Base-by-base conservation (phyloP, 2,113 vertebrate species). In the Podarcis cretensis region DNA sequence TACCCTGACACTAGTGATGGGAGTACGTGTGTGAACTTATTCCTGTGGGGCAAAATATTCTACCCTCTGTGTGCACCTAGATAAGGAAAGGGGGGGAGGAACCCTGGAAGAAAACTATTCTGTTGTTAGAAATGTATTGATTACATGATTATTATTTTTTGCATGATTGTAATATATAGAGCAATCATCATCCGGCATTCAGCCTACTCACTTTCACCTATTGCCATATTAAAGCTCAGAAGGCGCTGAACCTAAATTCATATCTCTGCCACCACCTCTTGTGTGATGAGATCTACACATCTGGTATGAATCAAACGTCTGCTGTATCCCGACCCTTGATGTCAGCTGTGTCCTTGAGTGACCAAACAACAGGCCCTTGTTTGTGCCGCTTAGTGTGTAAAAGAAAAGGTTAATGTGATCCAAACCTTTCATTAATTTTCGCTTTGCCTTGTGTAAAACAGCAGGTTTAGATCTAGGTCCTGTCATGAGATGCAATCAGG, bases 401-500 rank as follows among this genome's bases (percentile, higher is more conserved):
- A 8, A 82, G 85, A 80, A 91, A 86, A 88, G 89, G 92, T 95
- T 94, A 92, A 89, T 81, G 1, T 0, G 8, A 83, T 89, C 57
- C 74, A 92, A 92, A 85, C 21, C 69, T 94, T 32, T 88, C 86
- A 75, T 79, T 92, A 90, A 80, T 93, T 96, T 94, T 77, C 77
- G 37, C 84, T 87, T 94, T 86, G 84, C 92, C 90, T 91, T 90
- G 86, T 83, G 89, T 77, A 75, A 91, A 94, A 94, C 92, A 93
- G 94, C 63, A 89, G 84, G 87, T 92, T 92, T 86, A 91, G 90
- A 92, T 94, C 85, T 81, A 85, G 75, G 88, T 93, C 92, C 89
- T 95, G 88, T 92, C 85, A 2, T 88, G 85, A 94, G 94, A 92
- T 93, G 92, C 90, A 95, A 93, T 95, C 93, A 87, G 92, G 93